Conservation (phyloP, 1,140 invertebrate genomes). For the Diuraphis noxia region DNA sequence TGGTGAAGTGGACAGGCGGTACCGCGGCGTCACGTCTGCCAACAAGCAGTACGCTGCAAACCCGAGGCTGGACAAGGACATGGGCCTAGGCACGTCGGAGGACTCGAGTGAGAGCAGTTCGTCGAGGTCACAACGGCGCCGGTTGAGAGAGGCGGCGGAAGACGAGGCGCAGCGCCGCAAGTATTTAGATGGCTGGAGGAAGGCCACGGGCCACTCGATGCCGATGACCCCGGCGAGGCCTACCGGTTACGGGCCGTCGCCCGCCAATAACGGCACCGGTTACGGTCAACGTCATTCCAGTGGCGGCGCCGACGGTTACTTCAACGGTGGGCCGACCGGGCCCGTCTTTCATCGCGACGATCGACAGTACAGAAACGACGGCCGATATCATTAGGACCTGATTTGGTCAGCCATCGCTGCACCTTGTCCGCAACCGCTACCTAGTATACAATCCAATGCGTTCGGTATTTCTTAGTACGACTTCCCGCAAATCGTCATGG, state of each 20-base stretch:
- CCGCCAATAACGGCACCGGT: not conserved
- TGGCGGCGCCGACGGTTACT: not conserved
- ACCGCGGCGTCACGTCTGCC: conserved; percentile 65
- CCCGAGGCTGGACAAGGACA: conserved; percentile 74
- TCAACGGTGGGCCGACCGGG: not conserved
- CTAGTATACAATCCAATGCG: not conserved
- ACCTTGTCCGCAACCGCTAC: not conserved
- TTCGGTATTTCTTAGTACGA: not conserved
- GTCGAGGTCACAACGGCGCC: conserved; percentile 65
- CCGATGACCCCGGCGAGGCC: not conserved
- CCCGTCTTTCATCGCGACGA: not conserved
- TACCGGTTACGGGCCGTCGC: not conserved
- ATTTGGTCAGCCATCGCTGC: not conserved
- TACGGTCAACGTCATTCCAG: conserved; percentile 5
- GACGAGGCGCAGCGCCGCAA: conserved; percentile 65
- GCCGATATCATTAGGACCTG: not conserved
- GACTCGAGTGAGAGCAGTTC: conserved; percentile 75
- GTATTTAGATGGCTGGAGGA: conserved; percentile 73
- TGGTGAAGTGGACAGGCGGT: conserved; percentile 72
- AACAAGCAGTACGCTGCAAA: conserved; percentile 62
- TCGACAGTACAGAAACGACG: not conserved
- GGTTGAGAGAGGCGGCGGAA: conserved; percentile 61
- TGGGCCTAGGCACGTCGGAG: conserved; percentile 83
- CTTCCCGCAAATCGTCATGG: not conserved
- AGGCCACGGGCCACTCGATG: conserved; percentile 60